phyloP scores from a whole-genome alignment of 2,113 vertebrate genomes.

The Solea senegalensis region DNA sequence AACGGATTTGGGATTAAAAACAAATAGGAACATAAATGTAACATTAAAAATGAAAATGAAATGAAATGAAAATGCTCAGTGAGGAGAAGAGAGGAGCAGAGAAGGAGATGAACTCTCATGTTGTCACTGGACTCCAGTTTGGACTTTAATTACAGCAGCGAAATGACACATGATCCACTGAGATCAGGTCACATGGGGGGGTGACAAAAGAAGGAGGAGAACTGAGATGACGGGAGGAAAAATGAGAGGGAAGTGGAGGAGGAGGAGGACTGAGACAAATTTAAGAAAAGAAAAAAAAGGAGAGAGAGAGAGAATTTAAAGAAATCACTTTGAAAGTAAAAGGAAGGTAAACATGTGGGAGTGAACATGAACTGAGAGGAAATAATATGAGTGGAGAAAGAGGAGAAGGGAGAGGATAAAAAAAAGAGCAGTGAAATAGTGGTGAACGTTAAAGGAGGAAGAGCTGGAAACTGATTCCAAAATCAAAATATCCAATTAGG shows the following conservation, averaged over 20 bases:
- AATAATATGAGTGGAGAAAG: neutral
- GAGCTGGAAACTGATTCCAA: no score
- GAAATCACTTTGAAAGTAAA: neutral
- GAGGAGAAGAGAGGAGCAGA: neutral
- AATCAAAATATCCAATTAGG: no score
- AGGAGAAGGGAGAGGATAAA: neutral
- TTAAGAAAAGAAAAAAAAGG: neutral
- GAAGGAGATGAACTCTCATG: constrained; percentile 4
- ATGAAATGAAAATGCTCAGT: neutral
- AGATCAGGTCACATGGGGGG: constrained; percentile 46
- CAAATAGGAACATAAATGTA: neutral
- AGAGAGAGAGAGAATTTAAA: neutral
- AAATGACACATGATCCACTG: constrained; percentile 51
- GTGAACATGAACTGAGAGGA: neutral
- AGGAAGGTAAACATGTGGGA: neutral
- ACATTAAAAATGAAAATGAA: neutral
- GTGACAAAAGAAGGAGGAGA: no score
- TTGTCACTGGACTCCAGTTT: constrained; percentile 39
- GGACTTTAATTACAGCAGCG: constrained; percentile 64
- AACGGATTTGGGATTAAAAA: neutral
- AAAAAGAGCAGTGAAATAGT: neutral
- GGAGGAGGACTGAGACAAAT: neutral
- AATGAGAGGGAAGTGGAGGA: neutral
- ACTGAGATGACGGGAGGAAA: neutral
- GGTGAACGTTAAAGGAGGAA: no score